Conservation (phyloP, 1,140 invertebrate genomes). For the Fopius arisanus region DNA sequence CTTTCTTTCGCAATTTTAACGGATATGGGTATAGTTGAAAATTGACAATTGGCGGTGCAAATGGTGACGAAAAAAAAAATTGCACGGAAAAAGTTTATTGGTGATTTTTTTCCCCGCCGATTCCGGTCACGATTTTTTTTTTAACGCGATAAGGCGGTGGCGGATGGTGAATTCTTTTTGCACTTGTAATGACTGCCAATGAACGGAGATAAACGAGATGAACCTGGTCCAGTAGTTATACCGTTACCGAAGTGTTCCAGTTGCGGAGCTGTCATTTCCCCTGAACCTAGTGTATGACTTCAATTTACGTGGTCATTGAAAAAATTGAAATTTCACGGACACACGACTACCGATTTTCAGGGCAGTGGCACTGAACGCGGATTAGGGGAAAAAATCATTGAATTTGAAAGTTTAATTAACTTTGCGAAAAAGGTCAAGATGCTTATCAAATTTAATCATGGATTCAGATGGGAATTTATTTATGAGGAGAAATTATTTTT, state of each 20-base stretch:
- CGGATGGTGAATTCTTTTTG: background rate
- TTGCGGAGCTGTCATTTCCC: background rate
- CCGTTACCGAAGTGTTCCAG: slow-evolving; percentile 1
- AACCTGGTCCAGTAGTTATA: background rate
- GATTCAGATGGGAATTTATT: too few relatives aligned
- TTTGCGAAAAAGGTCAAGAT: too few relatives aligned
- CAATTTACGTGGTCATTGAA: background rate
- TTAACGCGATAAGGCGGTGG: background rate
- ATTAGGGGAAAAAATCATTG: too few relatives aligned
- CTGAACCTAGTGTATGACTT: background rate
- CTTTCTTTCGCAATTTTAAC: slow-evolving; percentile 31
- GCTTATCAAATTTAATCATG: too few relatives aligned
- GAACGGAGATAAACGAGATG: background rate
- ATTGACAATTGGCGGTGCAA: background rate
- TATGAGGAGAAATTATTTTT: too few relatives aligned
- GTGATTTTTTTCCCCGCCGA: background rate
- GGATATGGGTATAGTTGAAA: slow-evolving; percentile 22
- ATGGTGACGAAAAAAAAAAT: background rate
- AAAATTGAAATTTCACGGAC: too few relatives aligned
- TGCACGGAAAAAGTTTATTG: background rate
- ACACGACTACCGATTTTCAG: too few relatives aligned
- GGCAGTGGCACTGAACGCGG: too few relatives aligned
- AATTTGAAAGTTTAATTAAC: too few relatives aligned
- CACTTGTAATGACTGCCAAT: background rate
- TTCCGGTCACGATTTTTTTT: background rate